Evolutionary conservation across 1,140 invertebrate genomes (phyloP), one percentile per base, ranked within the genome.

Genomic region (Drosophila elegans): DNA sequence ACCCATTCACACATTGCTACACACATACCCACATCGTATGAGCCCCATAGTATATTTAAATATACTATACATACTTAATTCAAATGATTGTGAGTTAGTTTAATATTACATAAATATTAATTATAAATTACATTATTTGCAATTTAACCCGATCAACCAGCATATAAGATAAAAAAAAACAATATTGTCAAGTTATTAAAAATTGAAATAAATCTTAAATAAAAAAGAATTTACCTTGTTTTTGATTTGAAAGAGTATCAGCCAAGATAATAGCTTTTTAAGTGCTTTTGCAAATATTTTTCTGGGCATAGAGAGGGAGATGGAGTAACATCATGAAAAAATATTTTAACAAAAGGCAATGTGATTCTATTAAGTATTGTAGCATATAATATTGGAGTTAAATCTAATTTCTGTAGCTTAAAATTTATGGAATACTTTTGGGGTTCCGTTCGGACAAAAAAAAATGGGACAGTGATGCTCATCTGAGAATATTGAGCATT

Each of bases 21-120:
- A 75, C 41, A 34, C 59, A 74, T 46, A 39, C 36, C 55, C 38
- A 46, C 27, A 66, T 42, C 25, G 60, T 64, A 64, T 41, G 67
- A 54, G 41, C 61, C 42, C 49, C 42, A 66, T 49, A 51, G 61
- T 80, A 74, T 86, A 86, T 57, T 46, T 52, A 46, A 55, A 66
- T 85, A 84, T 76, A 84, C 80, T 71, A 48, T 51, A 73, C 52
- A 79, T 76, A 88, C 85, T 86, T 89, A 89, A 86, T 88, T 86
- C 79, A 86, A 86, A 86, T 88, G 84, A 86, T 89, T 89, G 84
- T 89, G 80, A 89, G 74, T 89, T 89, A 89, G 84, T 89, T 89
- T 89, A 89, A 89, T 89, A 88, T 89, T 80, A 89, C 69, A 84
- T 89, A 89, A 89, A 89, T 89, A 89, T 89, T 89, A 89, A 84